Base-by-base conservation (phyloP, 2,888 invertebrate genomes). In the Agapetus fuscipes region DNA sequence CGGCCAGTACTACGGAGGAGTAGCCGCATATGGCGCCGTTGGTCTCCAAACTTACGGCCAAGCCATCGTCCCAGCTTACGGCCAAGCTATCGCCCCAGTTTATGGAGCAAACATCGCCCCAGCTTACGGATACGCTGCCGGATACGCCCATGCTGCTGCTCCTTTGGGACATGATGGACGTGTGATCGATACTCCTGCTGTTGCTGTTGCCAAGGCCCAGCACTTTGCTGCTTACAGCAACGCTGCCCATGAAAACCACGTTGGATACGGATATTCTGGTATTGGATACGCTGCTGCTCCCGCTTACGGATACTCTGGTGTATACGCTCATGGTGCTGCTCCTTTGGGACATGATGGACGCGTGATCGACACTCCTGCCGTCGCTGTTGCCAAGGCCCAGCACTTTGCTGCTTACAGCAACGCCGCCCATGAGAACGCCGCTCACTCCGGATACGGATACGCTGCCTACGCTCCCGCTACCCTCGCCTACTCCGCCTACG, bases 341-440 rank as follows among this genome's bases (percentile, higher is more conserved):
- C 43, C 43, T 15, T 12, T 44, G 11, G 44, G 40, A 30, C 34
- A 40, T 17, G 44, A 41, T 17, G 44, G 44, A 6, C 37, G 37
- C 56, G 75, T 76, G 54, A 64, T 73, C 52, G 76, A 75, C 58
- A 74, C 74, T 33, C 74, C 74, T 43, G 76, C 76, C 56, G 76
- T 77, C 25, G 74, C 75, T 45, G 72, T 71, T 47, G 76, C 76
- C 26, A 71, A 71, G 52, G 71, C 74, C 41, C 67, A 71, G 34
- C 76, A 77, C 59, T 64, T 74, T 43, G 62, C 73, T 34, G 75
- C 75, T 31, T 7, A 17, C 12, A 7, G 30, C 4, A 66, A 73
- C 26, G 62, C 64, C 46, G 38, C 37, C 17, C 37, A 37, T 16
- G 28, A 28, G 3, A 17, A 17, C 26, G 41, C 25, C 9, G 36